These are phyloP conservation scores for Chunga burmeisteri DNA, from an alignment of 2,113 vertebrate genomes.

Conservation along the genomic window DNA sequence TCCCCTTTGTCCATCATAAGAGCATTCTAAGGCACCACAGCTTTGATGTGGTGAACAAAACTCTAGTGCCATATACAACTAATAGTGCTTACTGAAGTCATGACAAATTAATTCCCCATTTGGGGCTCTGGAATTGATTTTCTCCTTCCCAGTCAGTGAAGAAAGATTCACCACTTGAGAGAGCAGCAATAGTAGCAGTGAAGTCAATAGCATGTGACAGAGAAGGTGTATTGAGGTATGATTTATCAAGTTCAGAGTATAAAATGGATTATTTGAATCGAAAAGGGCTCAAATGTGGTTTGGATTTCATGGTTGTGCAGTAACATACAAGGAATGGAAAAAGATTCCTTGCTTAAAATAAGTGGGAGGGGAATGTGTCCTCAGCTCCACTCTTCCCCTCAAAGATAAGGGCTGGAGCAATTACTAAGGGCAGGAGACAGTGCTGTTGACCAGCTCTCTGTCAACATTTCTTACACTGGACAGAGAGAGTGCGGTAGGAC, in stretches of 20 bases:
- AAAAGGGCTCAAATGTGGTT: background rate
- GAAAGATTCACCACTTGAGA: background rate
- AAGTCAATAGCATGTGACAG: background rate
- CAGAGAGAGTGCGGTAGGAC: rapidly evolving
- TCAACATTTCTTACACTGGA: too few species aligned
- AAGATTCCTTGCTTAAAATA: background rate
- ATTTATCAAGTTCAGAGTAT: background rate
- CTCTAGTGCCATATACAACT: background rate
- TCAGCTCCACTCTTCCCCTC: background rate
- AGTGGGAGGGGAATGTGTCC: background rate
- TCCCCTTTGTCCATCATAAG: background rate
- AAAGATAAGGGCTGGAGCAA: background rate
- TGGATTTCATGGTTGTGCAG: background rate
- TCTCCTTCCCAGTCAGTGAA: background rate
- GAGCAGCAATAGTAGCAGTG: background rate
- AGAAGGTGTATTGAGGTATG: background rate
- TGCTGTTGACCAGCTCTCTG: background rate
- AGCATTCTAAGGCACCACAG: background rate
- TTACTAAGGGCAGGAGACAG: background rate
- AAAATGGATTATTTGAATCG: background rate
- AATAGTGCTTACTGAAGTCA: background rate
- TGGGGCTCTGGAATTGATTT: background rate
- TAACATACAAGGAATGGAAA: background rate
- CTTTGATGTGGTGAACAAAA: background rate
- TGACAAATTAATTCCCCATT: background rate